These are phyloP conservation scores for Campylomormyrus tamandua DNA, from an alignment of 2,113 vertebrate species.

Conservation along the genomic window DNA sequence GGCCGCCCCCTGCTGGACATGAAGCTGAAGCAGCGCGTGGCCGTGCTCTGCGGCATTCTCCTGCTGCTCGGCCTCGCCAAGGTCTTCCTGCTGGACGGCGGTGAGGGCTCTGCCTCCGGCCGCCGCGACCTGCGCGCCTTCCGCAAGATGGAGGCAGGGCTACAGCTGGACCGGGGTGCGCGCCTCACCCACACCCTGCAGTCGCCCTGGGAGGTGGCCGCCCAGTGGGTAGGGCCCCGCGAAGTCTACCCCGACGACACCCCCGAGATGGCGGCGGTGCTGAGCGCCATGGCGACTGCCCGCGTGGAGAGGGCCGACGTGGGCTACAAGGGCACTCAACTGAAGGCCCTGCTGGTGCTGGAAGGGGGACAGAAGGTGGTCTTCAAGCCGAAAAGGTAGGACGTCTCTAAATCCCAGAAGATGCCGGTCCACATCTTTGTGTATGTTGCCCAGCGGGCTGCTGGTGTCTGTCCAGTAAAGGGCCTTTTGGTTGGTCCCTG, in stretches of 20 bases:
- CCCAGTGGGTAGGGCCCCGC: constrained; percentile 93
- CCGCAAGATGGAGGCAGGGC: constrained; percentile 83
- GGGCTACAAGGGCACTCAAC: constrained; percentile 93
- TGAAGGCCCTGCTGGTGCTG: constrained; percentile 89
- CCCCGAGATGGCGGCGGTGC: constrained; percentile 85
- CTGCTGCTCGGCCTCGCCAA: constrained; percentile 96
- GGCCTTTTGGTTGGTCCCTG: background rate
- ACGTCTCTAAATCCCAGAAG: background rate
- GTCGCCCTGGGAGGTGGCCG: constrained; percentile 95
- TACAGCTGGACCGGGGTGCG: constrained; percentile 73
- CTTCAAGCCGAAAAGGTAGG: constrained; percentile 94
- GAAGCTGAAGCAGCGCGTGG: constrained; percentile 97
- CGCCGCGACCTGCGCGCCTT: constrained; percentile 87
- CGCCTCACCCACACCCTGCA: constrained; percentile 87
- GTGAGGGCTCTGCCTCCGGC: constrained; percentile 84
- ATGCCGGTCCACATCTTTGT: background rate
- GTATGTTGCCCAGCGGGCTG: background rate
- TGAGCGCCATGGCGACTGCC: constrained; percentile 79
- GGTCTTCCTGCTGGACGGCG: constrained; percentile 92
- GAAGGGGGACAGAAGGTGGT: constrained; percentile 97
- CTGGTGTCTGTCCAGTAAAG: background rate
- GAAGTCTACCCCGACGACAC: constrained; percentile 96
- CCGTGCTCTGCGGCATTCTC: constrained; percentile 84
- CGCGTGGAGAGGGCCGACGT: constrained; percentile 85
- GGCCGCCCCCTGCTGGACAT: constrained; percentile 53